A percentile compares a stretch with the other conserved stretches of the same genome.
Conservation (phyloP, 2,113 vertebrate genomes). For the Datnioides undecimradiatus region DNA sequence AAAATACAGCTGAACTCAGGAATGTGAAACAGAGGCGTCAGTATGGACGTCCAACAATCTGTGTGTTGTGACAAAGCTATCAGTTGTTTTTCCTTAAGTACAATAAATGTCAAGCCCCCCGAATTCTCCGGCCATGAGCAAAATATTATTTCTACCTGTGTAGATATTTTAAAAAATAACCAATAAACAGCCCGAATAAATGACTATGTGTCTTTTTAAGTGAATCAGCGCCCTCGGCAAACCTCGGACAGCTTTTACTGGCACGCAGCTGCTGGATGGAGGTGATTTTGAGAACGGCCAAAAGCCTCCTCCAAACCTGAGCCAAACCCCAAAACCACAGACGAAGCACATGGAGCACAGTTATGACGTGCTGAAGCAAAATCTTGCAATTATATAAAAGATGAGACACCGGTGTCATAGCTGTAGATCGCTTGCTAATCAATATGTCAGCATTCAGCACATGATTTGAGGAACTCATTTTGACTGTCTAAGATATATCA, state of each 20-base stretch:
- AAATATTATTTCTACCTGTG: not conserved
- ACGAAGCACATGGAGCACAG: slow-evolving; percentile 26
- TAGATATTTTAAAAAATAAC: not conserved
- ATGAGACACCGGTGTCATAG: not conserved
- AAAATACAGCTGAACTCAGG: not conserved
- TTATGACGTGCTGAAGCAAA: not conserved
- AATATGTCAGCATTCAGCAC: no score
- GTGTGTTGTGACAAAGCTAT: not conserved
- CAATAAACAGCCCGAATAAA: not conserved
- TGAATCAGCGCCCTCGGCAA: not conserved
- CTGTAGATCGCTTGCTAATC: not conserved
- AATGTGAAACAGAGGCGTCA: not conserved
- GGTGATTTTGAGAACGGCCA: not conserved
- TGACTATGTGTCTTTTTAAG: not conserved
- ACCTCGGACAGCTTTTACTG: not conserved
- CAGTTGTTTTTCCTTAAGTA: not conserved
- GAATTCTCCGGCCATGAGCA: not conserved
- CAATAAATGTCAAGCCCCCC: not conserved
- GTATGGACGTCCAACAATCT: not conserved
- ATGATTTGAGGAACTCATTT: not conserved
- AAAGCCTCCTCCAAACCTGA: not conserved
- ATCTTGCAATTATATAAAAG: not conserved
- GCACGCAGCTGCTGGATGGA: not conserved
- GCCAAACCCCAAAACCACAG: not conserved
- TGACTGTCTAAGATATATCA: not conserved